These are phyloP conservation scores for Nesoenas mayeri DNA, from an alignment of 2,113 vertebrate species.

Conservation along the genomic window DNA sequence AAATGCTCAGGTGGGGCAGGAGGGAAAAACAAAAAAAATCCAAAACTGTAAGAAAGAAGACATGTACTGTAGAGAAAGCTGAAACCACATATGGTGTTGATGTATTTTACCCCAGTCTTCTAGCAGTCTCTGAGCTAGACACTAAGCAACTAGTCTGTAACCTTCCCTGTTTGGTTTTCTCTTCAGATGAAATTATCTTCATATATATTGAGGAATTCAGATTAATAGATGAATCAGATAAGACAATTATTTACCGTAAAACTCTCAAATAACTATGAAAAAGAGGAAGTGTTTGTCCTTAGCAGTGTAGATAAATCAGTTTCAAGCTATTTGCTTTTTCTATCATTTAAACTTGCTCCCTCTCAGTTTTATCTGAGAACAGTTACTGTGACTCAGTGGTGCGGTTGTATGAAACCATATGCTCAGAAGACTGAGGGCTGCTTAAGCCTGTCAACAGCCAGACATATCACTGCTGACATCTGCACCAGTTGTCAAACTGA, in stretches of 20 bases:
- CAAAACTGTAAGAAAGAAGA: not conserved
- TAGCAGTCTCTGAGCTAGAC: not conserved
- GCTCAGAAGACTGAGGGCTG: slow-evolving; percentile 12
- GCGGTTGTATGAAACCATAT: slow-evolving; percentile 35
- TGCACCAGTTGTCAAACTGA: not conserved
- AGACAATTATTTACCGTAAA: not conserved
- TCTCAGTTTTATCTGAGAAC: not conserved
- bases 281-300: not conserved
- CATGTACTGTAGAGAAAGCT: not conserved
- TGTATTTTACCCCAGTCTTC: not conserved
- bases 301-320: not conserved
- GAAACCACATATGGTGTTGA: not conserved
- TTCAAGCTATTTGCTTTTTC: not conserved
- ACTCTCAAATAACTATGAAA: not conserved
- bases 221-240: not conserved
- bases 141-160: not conserved
- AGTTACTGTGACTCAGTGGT: not conserved
- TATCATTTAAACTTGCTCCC: not conserved
- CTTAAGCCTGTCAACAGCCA: slow-evolving; percentile 37
- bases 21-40: not conserved
- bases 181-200: not conserved
- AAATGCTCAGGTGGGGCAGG: not conserved
- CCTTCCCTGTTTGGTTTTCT: not conserved
- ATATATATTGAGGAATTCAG: not conserved
- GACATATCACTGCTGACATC: slow-evolving; percentile 43